phyloP scores from a whole-genome alignment of 2,888 invertebrate genomes.

The Hyposoter didymator region DNA sequence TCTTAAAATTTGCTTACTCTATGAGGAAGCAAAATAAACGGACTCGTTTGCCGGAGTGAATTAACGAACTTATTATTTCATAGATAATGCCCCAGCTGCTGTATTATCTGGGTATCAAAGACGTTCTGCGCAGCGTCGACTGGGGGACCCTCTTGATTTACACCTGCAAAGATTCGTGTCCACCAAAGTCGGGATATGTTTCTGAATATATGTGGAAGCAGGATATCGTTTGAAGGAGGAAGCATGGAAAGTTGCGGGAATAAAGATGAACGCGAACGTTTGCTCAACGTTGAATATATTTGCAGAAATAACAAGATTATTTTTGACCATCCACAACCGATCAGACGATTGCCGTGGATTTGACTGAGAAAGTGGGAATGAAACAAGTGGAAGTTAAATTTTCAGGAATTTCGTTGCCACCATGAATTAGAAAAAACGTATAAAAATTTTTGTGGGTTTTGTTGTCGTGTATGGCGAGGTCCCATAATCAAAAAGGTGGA shows the following conservation, averaged over 20 bases:
- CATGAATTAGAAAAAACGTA: not conserved
- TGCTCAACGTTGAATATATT: not conserved
- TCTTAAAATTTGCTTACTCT: too few species aligned
- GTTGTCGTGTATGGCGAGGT: not conserved
- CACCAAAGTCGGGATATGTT: constrained; percentile 88
- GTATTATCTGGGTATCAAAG: constrained; percentile 88
- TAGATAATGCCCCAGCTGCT: constrained; percentile 94
- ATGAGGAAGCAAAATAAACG: too few species aligned
- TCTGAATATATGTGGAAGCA: constrained; percentile 94
- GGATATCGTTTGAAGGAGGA: constrained; percentile 86
- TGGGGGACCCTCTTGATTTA: constrained; percentile 96
- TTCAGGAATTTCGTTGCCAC: not conserved
- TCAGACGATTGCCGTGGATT: not conserved
- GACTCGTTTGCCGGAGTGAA: constrained; percentile 75
- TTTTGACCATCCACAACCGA: not conserved
- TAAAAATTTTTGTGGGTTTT: not conserved
- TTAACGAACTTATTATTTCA: constrained; percentile 71
- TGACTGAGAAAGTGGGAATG: not conserved
- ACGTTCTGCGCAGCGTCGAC: constrained; percentile 89
- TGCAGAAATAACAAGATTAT: not conserved
- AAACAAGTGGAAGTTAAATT: not conserved
- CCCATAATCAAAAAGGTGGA: not conserved
- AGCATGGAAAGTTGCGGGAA: not conserved
- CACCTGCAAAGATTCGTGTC: constrained; percentile 93
- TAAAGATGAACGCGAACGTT: not conserved